Evolutionary conservation across 2,797 vertebrate species (phyloP).

Genomic region (Melanotaenia nigrans): DNA sequence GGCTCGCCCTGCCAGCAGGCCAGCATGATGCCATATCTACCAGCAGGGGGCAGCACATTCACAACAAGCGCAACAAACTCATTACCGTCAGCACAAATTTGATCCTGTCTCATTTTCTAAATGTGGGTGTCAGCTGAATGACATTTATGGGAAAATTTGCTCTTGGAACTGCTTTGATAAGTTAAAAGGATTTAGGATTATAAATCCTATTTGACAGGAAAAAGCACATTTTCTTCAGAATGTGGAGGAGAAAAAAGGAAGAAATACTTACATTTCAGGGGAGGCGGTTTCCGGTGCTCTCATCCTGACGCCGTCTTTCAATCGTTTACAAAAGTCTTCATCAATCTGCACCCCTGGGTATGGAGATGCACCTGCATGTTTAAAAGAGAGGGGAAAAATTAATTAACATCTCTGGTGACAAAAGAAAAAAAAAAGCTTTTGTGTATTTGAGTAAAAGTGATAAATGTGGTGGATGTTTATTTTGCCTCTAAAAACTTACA

Average conservation of each 20-base stretch:
- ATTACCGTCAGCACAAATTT: not conserved
- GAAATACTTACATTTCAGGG: slow-evolving; percentile 90
- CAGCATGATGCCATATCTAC: slow-evolving; percentile 96
- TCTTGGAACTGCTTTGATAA: not conserved
- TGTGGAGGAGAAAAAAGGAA: not conserved
- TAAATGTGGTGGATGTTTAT: slow-evolving; percentile 11
- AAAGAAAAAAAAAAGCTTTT: not conserved
- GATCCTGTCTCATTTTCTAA: not conserved
- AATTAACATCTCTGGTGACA: not conserved
- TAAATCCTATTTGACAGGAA: slow-evolving; percentile 14
- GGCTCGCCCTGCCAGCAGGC: slow-evolving; percentile 97
- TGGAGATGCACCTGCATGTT: slow-evolving; percentile 91
- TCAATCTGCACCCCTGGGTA: slow-evolving; percentile 98
- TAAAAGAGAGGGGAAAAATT: not conserved
- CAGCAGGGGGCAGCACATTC: slow-evolving; percentile 71
- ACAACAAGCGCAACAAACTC: slow-evolving; percentile 22
- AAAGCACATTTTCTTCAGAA: not conserved
- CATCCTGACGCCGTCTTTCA: slow-evolving; percentile 96
- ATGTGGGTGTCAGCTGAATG: slow-evolving; percentile 3
- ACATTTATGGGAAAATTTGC: not conserved
- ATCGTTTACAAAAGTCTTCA: slow-evolving; percentile 95
- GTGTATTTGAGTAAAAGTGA: not conserved
- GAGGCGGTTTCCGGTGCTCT: slow-evolving; percentile 94
- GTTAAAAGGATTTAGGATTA: slow-evolving; percentile 8
- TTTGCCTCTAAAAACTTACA: slow-evolving; percentile 1